Base-by-base conservation (phyloP, 2,797 vertebrate genomes). In the Cercopithecus diana region DNA sequence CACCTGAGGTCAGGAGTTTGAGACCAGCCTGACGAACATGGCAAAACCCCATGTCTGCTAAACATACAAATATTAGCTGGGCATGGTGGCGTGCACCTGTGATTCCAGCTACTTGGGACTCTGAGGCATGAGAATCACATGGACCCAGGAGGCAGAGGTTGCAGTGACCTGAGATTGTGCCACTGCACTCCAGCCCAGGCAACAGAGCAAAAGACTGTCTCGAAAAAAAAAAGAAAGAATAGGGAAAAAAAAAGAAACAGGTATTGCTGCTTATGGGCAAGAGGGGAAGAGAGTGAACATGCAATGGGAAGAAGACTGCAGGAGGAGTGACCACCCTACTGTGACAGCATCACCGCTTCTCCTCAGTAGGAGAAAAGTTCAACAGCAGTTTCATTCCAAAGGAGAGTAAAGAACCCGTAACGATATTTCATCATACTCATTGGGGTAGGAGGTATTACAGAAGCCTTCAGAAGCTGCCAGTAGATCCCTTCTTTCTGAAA, bases 391-490 rank as follows among this genome's bases (percentile, higher is more conserved):
- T 55, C 30, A 13, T 5, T 13, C 9, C 0, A 61, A 57, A 26
- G 13, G 4, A 20, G 5, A 45, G 19, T 48, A 72, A 13, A 20
- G 45, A n/a, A 33, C 7, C 12, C n/a, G 28, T 36, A 15, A 13
- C 1, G 41, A 2, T 19, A 41, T 33, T 48, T 48, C 58, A 15
- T 17, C 1, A 41, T 1, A 8, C 10, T 24, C 22, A 0, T 0
- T 14, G 20, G 22, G 10, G 28, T 36, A n/a, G 50, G 33, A 52
- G 73, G 28, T 9, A 24, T 26, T 64, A 12, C 48, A 61, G 93
- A 85, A 61, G 33, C 8, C 9, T 41, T 55, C 57, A 7, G 36
- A 4, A 39, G 22, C 70, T 61, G 33, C 17, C 45, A 33, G 26
- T 10, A 92, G 7, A 30, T 5, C 43, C 7, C 20, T 36, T 57